These are phyloP conservation scores for Smutsia gigantea DNA, from an alignment of 2,797 vertebrate species.

Conservation along the genomic window DNA sequence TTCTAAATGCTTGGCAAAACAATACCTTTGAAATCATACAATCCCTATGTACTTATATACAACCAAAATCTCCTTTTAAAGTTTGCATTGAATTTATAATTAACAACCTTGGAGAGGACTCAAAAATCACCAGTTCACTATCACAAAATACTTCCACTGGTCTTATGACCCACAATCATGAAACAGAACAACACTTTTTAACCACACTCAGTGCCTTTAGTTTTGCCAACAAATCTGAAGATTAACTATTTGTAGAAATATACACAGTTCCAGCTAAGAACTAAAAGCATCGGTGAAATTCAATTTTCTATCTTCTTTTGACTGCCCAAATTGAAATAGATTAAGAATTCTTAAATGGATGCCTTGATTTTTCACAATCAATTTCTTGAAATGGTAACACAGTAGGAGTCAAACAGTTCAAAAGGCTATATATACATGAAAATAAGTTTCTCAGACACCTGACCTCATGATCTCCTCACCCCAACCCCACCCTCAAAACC, in stretches of 20 bases:
- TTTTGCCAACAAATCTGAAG: slow-evolving; percentile 26
- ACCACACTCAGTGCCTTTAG: neutral
- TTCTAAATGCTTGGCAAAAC: slow-evolving; percentile 10
- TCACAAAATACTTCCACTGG: neutral
- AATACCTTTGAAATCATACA: neutral
- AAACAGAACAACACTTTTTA: neutral
- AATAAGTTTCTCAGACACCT: neutral
- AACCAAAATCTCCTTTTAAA: neutral
- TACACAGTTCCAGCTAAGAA: neutral
- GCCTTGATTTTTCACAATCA: neutral
- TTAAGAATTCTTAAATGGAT: neutral
- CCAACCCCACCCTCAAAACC: neutral
- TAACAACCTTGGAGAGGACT: neutral
- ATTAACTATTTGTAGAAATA: neutral
- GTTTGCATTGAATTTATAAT: neutral
- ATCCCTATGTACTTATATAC: neutral
- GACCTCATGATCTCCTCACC: neutral
- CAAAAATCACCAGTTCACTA: slow-evolving; percentile 13
- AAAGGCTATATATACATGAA: neutral
- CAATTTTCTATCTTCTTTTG: neutral
- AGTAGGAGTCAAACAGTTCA: slow-evolving; percentile 17
- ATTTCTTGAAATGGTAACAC: neutral
- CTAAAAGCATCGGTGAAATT: neutral
- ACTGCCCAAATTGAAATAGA: slow-evolving; percentile 30
- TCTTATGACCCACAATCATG: neutral